Conservation (phyloP, 2,797 vertebrate species). For the Calcarius lapponicus region DNA sequence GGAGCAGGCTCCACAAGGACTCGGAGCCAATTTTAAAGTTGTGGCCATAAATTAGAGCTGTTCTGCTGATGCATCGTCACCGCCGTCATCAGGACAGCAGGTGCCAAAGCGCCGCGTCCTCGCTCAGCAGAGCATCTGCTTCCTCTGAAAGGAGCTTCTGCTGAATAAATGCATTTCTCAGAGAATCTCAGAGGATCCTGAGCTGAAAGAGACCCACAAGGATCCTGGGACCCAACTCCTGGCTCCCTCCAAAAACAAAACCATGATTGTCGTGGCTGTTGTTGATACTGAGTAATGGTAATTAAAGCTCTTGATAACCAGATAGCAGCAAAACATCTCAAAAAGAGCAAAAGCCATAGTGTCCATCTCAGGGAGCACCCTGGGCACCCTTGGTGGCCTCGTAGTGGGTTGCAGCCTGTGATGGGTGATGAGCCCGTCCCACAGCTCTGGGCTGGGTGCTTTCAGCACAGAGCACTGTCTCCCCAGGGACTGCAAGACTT, state of each 20-base stretch:
- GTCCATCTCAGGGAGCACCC: neutral
- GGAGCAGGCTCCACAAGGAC: neutral
- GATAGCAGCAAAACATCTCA: neutral
- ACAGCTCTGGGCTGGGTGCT: neutral
- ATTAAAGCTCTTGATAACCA: neutral
- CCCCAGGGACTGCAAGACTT: neutral
- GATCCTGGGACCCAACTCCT: neutral
- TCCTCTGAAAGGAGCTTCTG: neutral
- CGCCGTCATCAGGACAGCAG: neutral
- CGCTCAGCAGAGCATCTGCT: neutral
- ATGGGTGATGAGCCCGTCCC: neutral
- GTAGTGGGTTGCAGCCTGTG: rapidly evolving
- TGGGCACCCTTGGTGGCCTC: neutral
- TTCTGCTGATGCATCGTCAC: neutral
- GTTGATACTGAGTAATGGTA: neutral
- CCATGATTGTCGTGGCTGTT: rapidly evolving
- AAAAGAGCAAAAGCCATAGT: rapidly evolving
- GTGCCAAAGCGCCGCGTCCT: neutral
- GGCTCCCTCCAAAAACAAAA: neutral
- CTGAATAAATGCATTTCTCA: neutral
- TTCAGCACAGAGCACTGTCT: neutral
- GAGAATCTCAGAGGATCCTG: rapidly evolving
- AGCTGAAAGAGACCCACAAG: neutral
- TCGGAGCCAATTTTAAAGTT: neutral
- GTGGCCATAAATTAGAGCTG: neutral